These are phyloP conservation scores for Zaprionus inermis DNA, from an alignment of 1,140 invertebrate species.

Conservation along the genomic window DNA sequence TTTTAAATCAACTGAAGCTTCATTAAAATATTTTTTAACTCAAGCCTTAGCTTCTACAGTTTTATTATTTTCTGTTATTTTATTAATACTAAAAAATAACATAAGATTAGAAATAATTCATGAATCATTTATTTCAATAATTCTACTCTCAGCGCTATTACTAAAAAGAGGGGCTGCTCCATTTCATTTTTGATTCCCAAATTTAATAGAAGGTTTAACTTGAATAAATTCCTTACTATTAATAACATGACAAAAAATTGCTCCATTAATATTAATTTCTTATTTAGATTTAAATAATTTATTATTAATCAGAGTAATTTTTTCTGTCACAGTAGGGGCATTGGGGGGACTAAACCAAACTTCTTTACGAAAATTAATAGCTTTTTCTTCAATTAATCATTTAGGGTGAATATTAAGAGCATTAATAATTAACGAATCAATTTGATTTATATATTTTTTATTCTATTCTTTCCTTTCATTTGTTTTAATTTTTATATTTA, in stretches of 20 bases:
- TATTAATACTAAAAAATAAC: constrained; percentile 82
- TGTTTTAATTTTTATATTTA: constrained; percentile 83
- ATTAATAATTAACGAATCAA: constrained; percentile 79
- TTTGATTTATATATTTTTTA: constrained; percentile 84
- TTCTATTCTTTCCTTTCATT: constrained; percentile 84
- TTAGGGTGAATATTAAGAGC: constrained; percentile 85
- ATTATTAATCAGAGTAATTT: constrained; percentile 72
- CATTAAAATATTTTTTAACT: constrained; percentile 85
- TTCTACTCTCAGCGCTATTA: constrained; percentile 72
- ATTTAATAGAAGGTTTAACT: constrained; percentile 84
- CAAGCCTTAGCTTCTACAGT: constrained; percentile 85
- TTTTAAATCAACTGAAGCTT: constrained; percentile 83
- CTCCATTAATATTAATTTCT: constrained; percentile 84
- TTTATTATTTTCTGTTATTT: constrained; percentile 84
- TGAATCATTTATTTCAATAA: constrained; percentile 45
- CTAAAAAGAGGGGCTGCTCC: constrained; percentile 85
- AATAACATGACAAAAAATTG: constrained; percentile 86
- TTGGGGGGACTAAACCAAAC: too few relatives aligned
- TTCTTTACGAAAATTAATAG: too few relatives aligned
- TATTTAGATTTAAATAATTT: constrained; percentile 74
- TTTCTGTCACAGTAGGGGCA: too few relatives aligned
- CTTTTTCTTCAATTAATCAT: constrained; percentile 51
- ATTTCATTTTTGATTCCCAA: constrained; percentile 85
- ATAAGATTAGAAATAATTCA: constrained; percentile 55
- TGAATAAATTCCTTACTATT: constrained; percentile 84